phyloP scores from a whole-genome alignment of 2,797 vertebrate genomes.

The Sebastes variabilis region DNA sequence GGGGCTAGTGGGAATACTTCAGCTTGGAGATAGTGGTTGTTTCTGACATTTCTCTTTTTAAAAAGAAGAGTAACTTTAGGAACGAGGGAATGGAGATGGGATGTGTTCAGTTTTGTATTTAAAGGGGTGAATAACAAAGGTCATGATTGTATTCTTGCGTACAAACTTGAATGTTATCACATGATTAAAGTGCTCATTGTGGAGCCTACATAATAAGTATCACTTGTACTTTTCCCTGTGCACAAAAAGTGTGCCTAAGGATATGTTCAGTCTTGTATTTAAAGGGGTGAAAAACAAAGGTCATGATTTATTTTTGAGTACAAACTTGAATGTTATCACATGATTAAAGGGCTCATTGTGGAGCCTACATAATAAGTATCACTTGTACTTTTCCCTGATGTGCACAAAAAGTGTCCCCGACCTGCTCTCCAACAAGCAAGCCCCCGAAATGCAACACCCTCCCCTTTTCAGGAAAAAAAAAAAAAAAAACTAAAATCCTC shows the following conservation, averaged over 20 bases:
- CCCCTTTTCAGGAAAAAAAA: constrained; percentile 63
- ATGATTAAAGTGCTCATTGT: neutral
- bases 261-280: neutral
- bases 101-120: neutral
- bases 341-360: neutral
- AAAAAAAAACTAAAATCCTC: constrained; percentile 75
- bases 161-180: neutral
- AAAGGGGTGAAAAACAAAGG: neutral
- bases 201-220: neutral
- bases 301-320: neutral
- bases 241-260: neutral
- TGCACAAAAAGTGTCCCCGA: constrained; percentile 13
- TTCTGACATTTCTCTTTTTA: constrained; percentile 11
- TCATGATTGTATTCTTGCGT: neutral
- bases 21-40: neutral
- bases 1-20: constrained; percentile 2
- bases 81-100: neutral
- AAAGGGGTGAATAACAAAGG: neutral
- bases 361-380: neutral
- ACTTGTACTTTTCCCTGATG: neutral
- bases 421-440: constrained; percentile 32
- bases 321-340: neutral
- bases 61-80: constrained; percentile 16
- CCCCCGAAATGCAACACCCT: constrained; percentile 41
- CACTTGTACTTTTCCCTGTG: neutral